Percentiles rank a stretch among this genome's conserved stretches.
Conservation (phyloP, 1,140 invertebrate species). For the Prorops nasuta region DNA sequence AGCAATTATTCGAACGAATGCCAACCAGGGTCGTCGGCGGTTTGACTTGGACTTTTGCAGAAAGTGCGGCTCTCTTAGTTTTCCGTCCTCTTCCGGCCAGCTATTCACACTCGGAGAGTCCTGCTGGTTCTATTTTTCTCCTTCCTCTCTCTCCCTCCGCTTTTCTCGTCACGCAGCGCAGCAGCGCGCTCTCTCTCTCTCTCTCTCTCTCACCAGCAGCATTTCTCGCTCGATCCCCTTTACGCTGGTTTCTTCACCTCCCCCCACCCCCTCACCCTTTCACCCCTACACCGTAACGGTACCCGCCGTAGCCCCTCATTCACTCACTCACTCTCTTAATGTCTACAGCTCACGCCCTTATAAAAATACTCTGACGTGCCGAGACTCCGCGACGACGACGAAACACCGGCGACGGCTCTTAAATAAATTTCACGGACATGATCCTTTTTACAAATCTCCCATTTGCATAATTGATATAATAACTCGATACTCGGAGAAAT, state of each 20-base stretch:
- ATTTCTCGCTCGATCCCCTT: background rate
- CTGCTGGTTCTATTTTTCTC: no score
- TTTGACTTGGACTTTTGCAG: background rate
- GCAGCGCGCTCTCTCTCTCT: no score
- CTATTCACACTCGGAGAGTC: no score
- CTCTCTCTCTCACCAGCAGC: background rate
- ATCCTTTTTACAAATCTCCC: constrained; percentile 33
- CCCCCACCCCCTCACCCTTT: background rate
- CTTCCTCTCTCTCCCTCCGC: background rate
- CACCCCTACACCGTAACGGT: no score
- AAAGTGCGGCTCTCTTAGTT: background rate
- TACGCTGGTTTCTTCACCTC: background rate
- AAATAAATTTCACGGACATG: constrained; percentile 37
- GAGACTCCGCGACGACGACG: constrained; percentile 24
- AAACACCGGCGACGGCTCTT: constrained; percentile 10
- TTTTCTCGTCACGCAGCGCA: background rate
- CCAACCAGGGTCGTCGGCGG: background rate
- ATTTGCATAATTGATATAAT: constrained; percentile 41
- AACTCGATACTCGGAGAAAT: constrained; percentile 29
- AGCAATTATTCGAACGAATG: background rate
- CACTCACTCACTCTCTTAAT: background rate
- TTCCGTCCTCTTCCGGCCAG: background rate
- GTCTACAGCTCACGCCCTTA: constrained; percentile 14
- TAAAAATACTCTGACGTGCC: constrained; percentile 38
- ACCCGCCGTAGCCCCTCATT: no score